phyloP scores from a whole-genome alignment of 2,888 invertebrate species.

The Agapostemon virescens region DNA sequence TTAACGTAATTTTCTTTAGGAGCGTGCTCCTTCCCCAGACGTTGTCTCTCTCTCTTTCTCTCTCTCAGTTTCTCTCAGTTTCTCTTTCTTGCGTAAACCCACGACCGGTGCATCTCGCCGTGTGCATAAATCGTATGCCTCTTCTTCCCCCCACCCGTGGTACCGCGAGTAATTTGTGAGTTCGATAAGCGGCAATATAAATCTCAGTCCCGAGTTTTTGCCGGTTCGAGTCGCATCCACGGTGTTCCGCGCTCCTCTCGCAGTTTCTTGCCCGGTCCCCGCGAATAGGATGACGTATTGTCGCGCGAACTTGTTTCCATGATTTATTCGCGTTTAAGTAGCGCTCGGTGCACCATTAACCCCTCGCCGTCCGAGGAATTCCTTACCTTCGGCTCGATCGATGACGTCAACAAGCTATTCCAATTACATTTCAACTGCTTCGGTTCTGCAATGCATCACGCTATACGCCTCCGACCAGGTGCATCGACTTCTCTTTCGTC shows the following conservation, averaged over 20 bases:
- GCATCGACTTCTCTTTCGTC: background rate
- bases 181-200: conserved; percentile 44
- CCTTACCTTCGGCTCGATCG: background rate
- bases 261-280: conserved; percentile 16
- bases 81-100: background rate
- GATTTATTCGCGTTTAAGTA: conserved; percentile 60
- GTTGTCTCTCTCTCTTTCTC: background rate
- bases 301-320: conserved; percentile 45
- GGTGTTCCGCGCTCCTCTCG: background rate
- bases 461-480: background rate
- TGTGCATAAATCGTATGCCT: conserved; percentile 47
- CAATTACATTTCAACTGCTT: background rate
- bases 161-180: conserved; percentile 37
- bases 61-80: too few species aligned
- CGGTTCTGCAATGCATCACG: background rate
- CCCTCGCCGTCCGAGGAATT: background rate
- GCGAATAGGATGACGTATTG: conserved; percentile 43
- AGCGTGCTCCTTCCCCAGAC: background rate
- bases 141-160: conserved; percentile 23
- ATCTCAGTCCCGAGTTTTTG: conserved; percentile 16
- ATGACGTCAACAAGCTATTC: conserved; percentile 5
- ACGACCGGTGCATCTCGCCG: conserved; percentile 45
- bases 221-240: background rate
- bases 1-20: conserved; percentile 5
- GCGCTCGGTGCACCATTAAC: conserved; percentile 35